phyloP scores from a whole-genome alignment of 2,113 vertebrate species.

The Hippocampus barbouri region DNA sequence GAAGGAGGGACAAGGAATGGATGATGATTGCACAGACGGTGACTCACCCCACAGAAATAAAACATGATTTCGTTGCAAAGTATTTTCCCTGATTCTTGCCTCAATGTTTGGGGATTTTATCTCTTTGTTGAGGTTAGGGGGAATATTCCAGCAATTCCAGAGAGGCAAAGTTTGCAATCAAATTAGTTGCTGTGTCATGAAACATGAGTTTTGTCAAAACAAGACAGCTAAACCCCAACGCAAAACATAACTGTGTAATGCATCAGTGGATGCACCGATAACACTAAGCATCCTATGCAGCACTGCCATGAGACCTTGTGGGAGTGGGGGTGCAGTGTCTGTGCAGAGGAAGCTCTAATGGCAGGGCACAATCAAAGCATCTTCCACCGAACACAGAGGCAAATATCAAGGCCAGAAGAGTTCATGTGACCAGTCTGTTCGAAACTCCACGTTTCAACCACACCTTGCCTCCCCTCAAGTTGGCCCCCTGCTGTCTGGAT shows the following conservation, averaged over 20 bases:
- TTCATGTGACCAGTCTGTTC: constrained; percentile 11
- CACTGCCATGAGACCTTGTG: constrained; percentile 20
- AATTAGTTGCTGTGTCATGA: not conserved
- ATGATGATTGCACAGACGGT: constrained; percentile 2
- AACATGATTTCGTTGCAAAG: constrained; percentile 29
- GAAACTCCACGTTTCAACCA: not conserved
- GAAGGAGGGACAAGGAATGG: not conserved
- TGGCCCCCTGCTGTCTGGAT: not conserved
- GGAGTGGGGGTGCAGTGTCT: constrained; percentile 33
- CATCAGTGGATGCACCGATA: not conserved
- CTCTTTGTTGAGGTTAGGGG: not conserved
- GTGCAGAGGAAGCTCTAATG: constrained; percentile 8
- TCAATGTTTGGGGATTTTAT: not conserved
- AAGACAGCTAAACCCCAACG: not conserved
- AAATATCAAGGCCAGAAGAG: not conserved
- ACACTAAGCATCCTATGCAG: not conserved
- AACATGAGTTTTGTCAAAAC: not conserved
- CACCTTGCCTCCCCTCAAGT: not conserved
- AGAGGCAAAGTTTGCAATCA: not conserved
- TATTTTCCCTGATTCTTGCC: constrained; percentile 9
- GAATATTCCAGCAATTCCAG: not conserved
- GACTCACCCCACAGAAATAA: constrained; percentile 38
- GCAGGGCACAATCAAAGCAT: constrained; percentile 38
- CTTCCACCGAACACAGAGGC: constrained; percentile 15
- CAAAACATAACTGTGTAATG: not conserved